Conservation (phyloP, 2,888 invertebrate genomes). For the Drosophila suboccidentalis region DNA sequence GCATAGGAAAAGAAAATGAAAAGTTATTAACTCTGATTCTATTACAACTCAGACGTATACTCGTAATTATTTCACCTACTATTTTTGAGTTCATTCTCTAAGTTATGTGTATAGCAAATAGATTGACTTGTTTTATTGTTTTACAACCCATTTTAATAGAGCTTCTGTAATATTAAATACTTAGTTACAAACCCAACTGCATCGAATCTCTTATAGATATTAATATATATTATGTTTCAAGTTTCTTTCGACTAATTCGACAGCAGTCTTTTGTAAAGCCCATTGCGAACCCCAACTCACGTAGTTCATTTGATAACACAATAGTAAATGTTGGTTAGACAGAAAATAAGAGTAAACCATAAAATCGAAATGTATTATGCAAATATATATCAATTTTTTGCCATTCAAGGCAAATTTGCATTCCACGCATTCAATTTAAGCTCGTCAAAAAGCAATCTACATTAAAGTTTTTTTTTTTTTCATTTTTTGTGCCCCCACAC, state of each 20-base stretch:
- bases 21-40: slow-evolving; percentile 17
- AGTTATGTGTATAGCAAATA: slow-evolving; percentile 11
- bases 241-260: slow-evolving; percentile 51
- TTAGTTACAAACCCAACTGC: slow-evolving; percentile 7
- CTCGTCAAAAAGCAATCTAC: slow-evolving; percentile 60
- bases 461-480: too few species aligned
- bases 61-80: slow-evolving; percentile 46
- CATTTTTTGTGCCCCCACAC: slow-evolving; percentile 50
- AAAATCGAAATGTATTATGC: slow-evolving; percentile 25
- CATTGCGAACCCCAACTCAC: slow-evolving; percentile 39
- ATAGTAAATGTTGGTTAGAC: slow-evolving; percentile 26
- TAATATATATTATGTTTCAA: slow-evolving; percentile 17
- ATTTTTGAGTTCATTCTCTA: slow-evolving; percentile 28
- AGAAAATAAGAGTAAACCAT: not conserved
- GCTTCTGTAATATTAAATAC: slow-evolving; percentile 5
- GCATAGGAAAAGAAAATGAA: slow-evolving; percentile 1
- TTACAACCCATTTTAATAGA: slow-evolving; percentile 42
- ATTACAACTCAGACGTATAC: slow-evolving; percentile 24
- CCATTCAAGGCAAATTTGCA: slow-evolving; percentile 23
- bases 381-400: slow-evolving; percentile 47
- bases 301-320: slow-evolving; percentile 20
- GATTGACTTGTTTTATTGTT: slow-evolving; percentile 11
- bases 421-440: slow-evolving; percentile 51
- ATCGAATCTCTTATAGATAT: slow-evolving; percentile 26
- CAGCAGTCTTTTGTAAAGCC: slow-evolving; percentile 40